phyloP scores from a whole-genome alignment of 1,140 invertebrate species.

The Drosophila obscura region DNA sequence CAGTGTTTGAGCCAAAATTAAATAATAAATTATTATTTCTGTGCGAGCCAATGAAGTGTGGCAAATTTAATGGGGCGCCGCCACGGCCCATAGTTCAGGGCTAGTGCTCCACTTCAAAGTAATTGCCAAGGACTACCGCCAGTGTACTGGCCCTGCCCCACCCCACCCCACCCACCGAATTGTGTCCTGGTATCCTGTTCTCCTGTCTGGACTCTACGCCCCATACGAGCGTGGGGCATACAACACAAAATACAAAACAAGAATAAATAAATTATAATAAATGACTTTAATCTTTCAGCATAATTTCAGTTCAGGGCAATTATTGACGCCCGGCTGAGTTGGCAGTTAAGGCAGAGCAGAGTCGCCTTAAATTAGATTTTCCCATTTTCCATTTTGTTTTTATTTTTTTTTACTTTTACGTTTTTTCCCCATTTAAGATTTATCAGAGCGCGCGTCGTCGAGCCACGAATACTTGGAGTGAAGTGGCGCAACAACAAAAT shows the following conservation, averaged over 20 bases:
- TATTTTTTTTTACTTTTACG: slow-evolving; percentile 20
- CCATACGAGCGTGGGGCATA: slow-evolving; percentile 46
- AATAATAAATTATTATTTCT: slow-evolving; percentile 81
- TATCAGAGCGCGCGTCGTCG: slow-evolving; percentile 59
- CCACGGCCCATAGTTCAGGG: slow-evolving; percentile 63
- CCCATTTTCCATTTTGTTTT: slow-evolving; percentile 25
- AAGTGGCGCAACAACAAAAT: slow-evolving; percentile 10
- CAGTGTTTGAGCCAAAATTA: slow-evolving; percentile 47
- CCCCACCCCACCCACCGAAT: not conserved
- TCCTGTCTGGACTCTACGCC: slow-evolving; percentile 27
- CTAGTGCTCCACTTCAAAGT: slow-evolving; percentile 77
- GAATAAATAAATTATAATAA: slow-evolving; percentile 67
- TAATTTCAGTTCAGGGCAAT: slow-evolving; percentile 70
- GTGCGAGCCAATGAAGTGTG: slow-evolving; percentile 76
- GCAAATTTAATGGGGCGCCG: slow-evolving; percentile 75
- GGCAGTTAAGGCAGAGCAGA: slow-evolving; percentile 5
- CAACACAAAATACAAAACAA: slow-evolving; percentile 37
- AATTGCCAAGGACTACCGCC: slow-evolving; percentile 62
- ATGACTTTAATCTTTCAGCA: slow-evolving; percentile 73
- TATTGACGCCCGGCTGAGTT: slow-evolving; percentile 57
- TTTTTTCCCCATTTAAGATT: slow-evolving; percentile 36
- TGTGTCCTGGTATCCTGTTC: not conserved
- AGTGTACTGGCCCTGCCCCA: not conserved
- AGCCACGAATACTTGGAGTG: slow-evolving; percentile 7
- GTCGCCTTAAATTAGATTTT: slow-evolving; percentile 53